phyloP scores from a whole-genome alignment of 2,797 vertebrate genomes.

The Graptemys geographica region DNA sequence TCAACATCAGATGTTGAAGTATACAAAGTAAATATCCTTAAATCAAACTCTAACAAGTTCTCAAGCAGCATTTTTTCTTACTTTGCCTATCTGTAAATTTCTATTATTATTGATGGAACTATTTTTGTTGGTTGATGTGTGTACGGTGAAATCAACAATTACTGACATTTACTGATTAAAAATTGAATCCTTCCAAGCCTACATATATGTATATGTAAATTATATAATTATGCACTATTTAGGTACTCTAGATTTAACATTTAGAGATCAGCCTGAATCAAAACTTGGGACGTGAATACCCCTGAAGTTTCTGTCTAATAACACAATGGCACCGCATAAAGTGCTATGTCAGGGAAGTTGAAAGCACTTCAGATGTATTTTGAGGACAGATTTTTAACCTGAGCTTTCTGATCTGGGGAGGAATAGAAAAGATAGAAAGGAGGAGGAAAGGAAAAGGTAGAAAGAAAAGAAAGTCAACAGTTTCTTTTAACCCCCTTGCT shows the following conservation, averaged over 20 bases:
- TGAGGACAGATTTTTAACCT: not conserved
- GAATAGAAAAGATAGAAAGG: not conserved
- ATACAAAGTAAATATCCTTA: not conserved
- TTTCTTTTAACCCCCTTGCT: slow-evolving; percentile 8
- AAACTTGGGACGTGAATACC: not conserved
- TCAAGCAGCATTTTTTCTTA: not conserved
- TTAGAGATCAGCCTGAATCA: not conserved
- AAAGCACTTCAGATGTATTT: not conserved
- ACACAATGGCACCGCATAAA: not conserved
- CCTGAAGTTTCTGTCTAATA: not conserved
- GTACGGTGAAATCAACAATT: not conserved
- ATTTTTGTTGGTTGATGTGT: not conserved
- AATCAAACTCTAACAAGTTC: not conserved
- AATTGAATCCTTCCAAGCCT: not conserved
- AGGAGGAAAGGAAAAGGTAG: not conserved
- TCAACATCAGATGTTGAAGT: not conserved
- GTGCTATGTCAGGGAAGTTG: not conserved
- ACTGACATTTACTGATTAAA: not conserved
- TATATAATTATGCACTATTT: not conserved
- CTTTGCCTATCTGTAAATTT: not conserved
- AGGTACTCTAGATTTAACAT: not conserved
- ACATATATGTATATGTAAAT: not conserved
- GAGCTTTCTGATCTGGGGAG: not conserved
- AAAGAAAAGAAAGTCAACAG: not conserved
- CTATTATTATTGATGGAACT: not conserved